Evolutionary conservation across 2,888 invertebrate genomes (phyloP).

Genomic region (Metallyticus violacea): DNA sequence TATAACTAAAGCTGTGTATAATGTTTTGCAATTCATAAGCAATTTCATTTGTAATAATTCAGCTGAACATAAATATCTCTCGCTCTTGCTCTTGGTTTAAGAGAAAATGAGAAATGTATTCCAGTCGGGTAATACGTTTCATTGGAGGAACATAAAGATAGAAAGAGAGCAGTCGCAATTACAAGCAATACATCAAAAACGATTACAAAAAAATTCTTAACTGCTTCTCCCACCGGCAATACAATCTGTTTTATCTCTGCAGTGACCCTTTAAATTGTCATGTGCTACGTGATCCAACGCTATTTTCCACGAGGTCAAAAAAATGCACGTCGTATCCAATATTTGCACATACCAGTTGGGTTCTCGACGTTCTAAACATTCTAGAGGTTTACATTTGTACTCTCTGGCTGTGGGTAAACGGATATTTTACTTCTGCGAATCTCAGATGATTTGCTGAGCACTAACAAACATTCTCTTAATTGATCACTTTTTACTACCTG

Average conservation of each 20-base stretch:
- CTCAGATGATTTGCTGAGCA: too few relatives aligned
- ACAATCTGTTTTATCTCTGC: too few relatives aligned
- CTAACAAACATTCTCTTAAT: too few relatives aligned
- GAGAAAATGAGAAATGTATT: neutral
- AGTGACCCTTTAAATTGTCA: neutral
- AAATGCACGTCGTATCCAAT: neutral
- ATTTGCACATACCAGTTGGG: neutral
- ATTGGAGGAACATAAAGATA: neutral
- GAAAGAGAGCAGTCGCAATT: neutral
- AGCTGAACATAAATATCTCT: neutral
- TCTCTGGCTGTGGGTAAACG: too few relatives aligned
- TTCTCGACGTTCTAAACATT: too few relatives aligned
- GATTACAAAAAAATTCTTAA: neutral
- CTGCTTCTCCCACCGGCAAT: neutral
- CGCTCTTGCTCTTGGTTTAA: neutral
- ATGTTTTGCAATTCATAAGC: too few relatives aligned
- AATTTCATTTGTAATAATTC: neutral
- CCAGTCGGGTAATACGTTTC: too few relatives aligned
- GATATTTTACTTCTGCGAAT: too few relatives aligned
- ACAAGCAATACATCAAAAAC: neutral
- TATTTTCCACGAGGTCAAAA: too few relatives aligned
- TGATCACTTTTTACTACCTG: too few relatives aligned
- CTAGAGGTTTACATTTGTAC: too few relatives aligned
- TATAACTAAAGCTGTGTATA: too few relatives aligned
- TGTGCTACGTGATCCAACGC: neutral